phyloP scores from a whole-genome alignment of 2,797 vertebrate genomes.

The Setipinna tenuifilis region DNA sequence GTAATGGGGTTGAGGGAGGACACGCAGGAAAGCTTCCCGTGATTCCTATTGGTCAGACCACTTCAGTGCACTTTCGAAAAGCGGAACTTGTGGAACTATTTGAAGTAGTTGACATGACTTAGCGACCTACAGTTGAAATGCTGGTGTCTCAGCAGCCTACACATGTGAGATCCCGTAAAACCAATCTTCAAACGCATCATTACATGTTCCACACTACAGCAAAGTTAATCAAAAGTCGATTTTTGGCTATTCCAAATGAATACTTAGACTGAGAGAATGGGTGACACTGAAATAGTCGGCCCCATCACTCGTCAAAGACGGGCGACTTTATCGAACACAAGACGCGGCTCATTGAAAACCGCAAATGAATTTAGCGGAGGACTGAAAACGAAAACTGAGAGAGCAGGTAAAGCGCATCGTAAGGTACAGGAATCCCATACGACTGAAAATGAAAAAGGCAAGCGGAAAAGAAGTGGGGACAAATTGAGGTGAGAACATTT shows the following conservation, averaged over 20 bases:
- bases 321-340: slow-evolving; percentile 54
- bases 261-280: slow-evolving; percentile 34
- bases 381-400: neutral
- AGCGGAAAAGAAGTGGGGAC: slow-evolving; percentile 54
- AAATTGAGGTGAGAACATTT: slow-evolving; percentile 65
- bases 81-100: neutral
- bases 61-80: neutral
- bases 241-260: neutral
- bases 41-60: neutral
- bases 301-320: slow-evolving; percentile 51
- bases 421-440: slow-evolving; percentile 45
- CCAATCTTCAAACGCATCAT: neutral
- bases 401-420: slow-evolving; percentile 3
- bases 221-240: neutral
- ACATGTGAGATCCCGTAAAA: neutral
- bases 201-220: neutral
- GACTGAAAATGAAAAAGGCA: slow-evolving; percentile 51
- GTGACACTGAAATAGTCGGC: slow-evolving; percentile 41
- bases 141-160: neutral
- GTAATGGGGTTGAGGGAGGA: neutral
- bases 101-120: neutral
- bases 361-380: slow-evolving; percentile 38
- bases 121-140: too few relatives aligned
- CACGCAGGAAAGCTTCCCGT: neutral
- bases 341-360: slow-evolving; percentile 42